phyloP scores from a whole-genome alignment of 2,113 vertebrate species.

The Aviceda subcristata region DNA sequence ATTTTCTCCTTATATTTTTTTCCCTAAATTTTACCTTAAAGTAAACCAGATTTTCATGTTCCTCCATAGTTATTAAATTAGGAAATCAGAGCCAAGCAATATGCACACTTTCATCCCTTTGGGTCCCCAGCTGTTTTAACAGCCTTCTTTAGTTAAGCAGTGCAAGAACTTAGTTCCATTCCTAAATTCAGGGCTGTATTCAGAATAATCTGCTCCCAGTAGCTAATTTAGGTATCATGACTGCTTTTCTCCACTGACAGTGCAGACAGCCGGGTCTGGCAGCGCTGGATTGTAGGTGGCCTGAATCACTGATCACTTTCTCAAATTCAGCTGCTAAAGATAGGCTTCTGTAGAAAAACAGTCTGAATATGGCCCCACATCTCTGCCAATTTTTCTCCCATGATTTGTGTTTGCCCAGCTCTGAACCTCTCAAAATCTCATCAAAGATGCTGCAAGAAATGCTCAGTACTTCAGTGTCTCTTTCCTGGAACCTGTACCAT shows the following conservation, averaged over 20 bases:
- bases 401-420: background rate
- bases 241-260: constrained; percentile 42
- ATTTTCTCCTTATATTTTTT: background rate
- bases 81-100: background rate
- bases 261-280: constrained; percentile 62
- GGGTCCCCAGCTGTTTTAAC: constrained; percentile 17
- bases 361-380: background rate
- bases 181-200: background rate
- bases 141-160: background rate
- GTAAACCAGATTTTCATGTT: background rate
- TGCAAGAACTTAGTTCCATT: background rate
- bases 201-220: constrained; percentile 18
- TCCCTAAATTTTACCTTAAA: background rate
- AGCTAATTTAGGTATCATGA: constrained; percentile 42
- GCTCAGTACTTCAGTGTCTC: background rate
- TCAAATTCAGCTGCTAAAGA: constrained; percentile 57
- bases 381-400: background rate
- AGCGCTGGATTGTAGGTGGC: constrained; percentile 47
- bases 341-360: constrained; percentile 43
- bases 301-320: constrained; percentile 66
- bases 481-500: background rate
- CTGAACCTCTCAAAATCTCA: background rate
- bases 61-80: background rate
- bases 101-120: background rate
- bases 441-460: background rate